phyloP scores from a whole-genome alignment of 2,888 invertebrate species.

The Cryptophagus acutangulus region DNA sequence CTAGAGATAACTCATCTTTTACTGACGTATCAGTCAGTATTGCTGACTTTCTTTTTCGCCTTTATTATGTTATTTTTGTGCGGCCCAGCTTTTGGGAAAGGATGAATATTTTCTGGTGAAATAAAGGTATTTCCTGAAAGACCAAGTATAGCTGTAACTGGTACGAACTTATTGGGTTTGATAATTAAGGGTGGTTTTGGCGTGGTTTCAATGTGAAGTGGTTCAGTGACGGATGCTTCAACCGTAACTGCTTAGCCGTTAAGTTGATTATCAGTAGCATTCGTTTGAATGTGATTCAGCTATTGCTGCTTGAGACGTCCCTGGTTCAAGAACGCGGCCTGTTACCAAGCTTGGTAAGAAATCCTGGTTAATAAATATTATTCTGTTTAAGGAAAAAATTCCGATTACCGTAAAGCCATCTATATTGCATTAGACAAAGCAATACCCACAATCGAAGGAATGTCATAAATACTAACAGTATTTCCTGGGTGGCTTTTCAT shows the following conservation, averaged over 20 bases:
- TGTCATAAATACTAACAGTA: conserved; percentile 8
- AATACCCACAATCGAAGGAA: neutral
- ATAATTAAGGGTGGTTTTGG: too few species aligned
- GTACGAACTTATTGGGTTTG: too few species aligned
- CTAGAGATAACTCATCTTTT: too few species aligned
- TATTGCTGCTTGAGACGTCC: too few species aligned
- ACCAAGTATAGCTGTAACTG: too few species aligned
- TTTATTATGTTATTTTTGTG: too few species aligned
- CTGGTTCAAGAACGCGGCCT: neutral
- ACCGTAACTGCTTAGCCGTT: too few species aligned
- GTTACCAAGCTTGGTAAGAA: neutral
- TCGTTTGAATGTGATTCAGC: too few species aligned
- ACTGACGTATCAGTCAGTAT: too few species aligned
- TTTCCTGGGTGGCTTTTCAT: conserved; percentile 11
- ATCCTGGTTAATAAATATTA: neutral
- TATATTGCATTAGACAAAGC: neutral
- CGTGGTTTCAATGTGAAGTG: neutral
- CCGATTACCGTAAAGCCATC: neutral
- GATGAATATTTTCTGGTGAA: neutral
- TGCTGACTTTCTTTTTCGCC: too few species aligned
- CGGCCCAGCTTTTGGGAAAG: conserved; percentile 5
- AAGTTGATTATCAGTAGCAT: too few species aligned
- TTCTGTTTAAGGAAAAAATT: neutral
- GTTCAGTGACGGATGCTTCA: too few species aligned
- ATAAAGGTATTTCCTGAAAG: neutral